Evolutionary conservation across 2,888 invertebrate genomes (phyloP).

Genomic region (Cryptophagus acutangulus): DNA sequence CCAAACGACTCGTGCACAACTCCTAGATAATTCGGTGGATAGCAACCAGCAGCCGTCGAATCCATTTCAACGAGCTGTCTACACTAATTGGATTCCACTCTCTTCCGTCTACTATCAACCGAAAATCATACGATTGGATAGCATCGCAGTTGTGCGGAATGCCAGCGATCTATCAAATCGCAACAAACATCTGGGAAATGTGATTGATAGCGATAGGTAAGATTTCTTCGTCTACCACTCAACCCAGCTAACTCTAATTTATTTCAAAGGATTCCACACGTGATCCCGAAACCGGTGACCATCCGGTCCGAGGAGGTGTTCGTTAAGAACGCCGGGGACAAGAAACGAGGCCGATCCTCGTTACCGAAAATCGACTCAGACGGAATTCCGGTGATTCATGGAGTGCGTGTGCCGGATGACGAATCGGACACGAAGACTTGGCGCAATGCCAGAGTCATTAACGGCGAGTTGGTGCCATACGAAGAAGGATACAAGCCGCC

Average conservation of each 20-base stretch:
- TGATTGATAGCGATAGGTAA: constrained; percentile 43
- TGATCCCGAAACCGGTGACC: constrained; percentile 66
- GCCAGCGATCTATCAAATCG: constrained; percentile 30
- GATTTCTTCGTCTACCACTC: constrained; percentile 9
- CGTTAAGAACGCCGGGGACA: constrained; percentile 49
- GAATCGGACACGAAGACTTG: constrained; percentile 73
- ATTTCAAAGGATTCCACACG: constrained; percentile 43
- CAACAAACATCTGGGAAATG: constrained; percentile 34
- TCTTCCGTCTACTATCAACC: constrained; percentile 41
- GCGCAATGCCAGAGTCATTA: constrained; percentile 84
- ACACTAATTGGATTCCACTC: constrained; percentile 46
- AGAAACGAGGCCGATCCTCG: constrained; percentile 61
- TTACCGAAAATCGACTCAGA: constrained; percentile 63
- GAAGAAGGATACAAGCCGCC: constrained; percentile 65
- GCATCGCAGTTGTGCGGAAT: constrained; percentile 39
- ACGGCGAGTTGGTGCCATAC: constrained; percentile 73
- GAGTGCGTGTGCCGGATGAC: constrained; percentile 78
- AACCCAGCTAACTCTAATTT: constrained; percentile 4
- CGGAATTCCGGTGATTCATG: constrained; percentile 76
- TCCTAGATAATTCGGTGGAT: constrained; percentile 11
- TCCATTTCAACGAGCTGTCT: constrained; percentile 27
- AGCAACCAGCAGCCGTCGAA: constrained; percentile 26
- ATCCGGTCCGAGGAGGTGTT: constrained; percentile 63
- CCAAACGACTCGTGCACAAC: constrained; percentile 37
- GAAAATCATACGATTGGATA: constrained; percentile 37